Base-by-base conservation (phyloP, 2,797 vertebrate species). In the Sphenopsis melanotis region DNA sequence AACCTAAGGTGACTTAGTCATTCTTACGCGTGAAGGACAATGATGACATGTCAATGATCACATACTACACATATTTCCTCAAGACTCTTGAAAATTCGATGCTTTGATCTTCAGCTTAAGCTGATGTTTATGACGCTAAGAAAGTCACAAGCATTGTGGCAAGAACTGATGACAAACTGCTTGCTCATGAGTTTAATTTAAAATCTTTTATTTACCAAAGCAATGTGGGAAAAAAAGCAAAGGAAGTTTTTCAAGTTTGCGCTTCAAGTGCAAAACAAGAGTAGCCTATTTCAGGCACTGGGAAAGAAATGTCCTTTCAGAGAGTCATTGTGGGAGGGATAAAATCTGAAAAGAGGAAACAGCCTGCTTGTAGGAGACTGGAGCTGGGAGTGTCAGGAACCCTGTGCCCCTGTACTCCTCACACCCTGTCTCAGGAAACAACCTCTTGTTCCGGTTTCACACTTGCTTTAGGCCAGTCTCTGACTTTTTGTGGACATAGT, bases 321-420 rank as follows among this genome's bases (percentile, higher is more conserved):
- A 68, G 12, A 36, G 60, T 22, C 2, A 2, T 52, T 44, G 57
- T 2, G 5, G 44, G 52, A 59, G 15, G 19, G 21, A 69, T 44
- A 55, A 64, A 55, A 53, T 17, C 4, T 13, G 18, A 59, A 81
- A 13, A 47, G n/a, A 12, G 20, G 69, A 56, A 83, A n/a, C 1
- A 47, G 26, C 3, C 34, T 49, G 15, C 17, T 46, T 32, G 34
- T 16, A 63, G 34, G 17, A 41, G 4, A 14, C 32, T n/a, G 32
- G 3, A 34, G 41, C 36, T 49, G 24, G 47, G 34, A 68, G 22
- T 4, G 1, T 50, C 9, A 42, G 56, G 20, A 66, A 36, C 22
- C 3, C 23, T 0, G 1, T 6, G 8, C 5, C 9, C 6, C 5
- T 3, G 4, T 14, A 37, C 2, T 1, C 4, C 5, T 3, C 1